phyloP scores from a whole-genome alignment of 2,797 vertebrate species.

The Ciconia nigra region DNA sequence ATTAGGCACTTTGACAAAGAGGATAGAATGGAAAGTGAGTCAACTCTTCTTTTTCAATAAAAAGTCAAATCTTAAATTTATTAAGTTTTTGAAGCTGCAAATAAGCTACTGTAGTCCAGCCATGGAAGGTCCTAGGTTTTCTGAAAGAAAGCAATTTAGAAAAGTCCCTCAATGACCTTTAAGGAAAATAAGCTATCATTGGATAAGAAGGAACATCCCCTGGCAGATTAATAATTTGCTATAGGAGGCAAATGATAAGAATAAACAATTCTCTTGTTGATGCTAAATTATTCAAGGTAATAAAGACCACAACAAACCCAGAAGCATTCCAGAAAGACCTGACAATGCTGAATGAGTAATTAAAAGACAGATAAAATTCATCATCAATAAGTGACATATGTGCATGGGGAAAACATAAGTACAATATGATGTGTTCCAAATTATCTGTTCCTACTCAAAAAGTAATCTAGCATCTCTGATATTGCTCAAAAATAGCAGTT shows the following conservation, averaged over 20 bases:
- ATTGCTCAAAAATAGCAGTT: background rate
- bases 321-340: background rate
- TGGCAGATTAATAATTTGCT: background rate
- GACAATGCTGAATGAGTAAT: background rate
- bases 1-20: background rate
- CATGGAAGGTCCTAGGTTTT: background rate
- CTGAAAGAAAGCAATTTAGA: background rate
- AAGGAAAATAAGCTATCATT: background rate
- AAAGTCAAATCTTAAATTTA: background rate
- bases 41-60: background rate
- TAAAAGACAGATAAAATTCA: background rate
- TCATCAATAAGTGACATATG: background rate
- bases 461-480: background rate
- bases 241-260: background rate
- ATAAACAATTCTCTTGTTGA: background rate
- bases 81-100: background rate
- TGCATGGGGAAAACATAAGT: background rate
- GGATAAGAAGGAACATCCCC: background rate
- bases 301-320: background rate
- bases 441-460: background rate
- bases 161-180: background rate
- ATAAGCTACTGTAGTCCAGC: background rate
- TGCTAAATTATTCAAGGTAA: background rate
- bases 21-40: background rate
- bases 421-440: background rate